Percentiles rank a stretch among this genome's conserved stretches.
Evolutionary conservation across 2,888 invertebrate species (phyloP).

Genomic region (Phytoseiulus persimilis): DNA sequence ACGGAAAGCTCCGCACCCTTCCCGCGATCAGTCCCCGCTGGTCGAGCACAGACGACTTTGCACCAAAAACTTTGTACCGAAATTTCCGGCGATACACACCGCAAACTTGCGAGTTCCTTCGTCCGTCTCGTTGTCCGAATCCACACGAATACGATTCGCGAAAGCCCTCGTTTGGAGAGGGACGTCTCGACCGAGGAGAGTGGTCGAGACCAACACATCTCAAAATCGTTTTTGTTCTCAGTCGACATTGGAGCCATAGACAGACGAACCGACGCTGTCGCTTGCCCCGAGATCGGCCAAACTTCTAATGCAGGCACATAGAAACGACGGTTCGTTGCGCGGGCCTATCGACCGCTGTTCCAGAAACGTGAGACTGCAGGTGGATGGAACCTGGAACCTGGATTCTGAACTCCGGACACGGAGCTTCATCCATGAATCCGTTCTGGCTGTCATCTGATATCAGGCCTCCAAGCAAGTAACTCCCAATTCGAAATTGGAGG

Average conservation of each 20-base stretch:
- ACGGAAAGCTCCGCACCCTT: too few relatives aligned
- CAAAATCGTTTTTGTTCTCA: background rate
- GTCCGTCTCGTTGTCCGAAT: background rate
- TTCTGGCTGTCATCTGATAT: background rate
- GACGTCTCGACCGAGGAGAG: background rate
- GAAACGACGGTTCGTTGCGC: background rate
- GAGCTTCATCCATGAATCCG: background rate
- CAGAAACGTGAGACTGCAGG: background rate
- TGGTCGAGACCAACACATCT: background rate
- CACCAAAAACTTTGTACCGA: background rate
- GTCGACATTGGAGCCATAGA: background rate
- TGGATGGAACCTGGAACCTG: too few relatives aligned
- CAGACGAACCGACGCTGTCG: background rate
- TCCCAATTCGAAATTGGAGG: background rate
- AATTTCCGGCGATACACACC: background rate
- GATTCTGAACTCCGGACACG: too few relatives aligned
- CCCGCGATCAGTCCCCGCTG: too few relatives aligned
- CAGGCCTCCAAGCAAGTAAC: background rate
- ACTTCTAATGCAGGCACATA: background rate
- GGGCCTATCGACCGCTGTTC: background rate
- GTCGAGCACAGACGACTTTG: background rate
- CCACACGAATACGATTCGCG: background rate
- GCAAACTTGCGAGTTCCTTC: background rate
- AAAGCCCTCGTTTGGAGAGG: background rate
- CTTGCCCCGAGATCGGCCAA: background rate